Evolutionary conservation across 2,797 vertebrate genomes (phyloP).

Genomic region (Luscinia megarhynchos): DNA sequence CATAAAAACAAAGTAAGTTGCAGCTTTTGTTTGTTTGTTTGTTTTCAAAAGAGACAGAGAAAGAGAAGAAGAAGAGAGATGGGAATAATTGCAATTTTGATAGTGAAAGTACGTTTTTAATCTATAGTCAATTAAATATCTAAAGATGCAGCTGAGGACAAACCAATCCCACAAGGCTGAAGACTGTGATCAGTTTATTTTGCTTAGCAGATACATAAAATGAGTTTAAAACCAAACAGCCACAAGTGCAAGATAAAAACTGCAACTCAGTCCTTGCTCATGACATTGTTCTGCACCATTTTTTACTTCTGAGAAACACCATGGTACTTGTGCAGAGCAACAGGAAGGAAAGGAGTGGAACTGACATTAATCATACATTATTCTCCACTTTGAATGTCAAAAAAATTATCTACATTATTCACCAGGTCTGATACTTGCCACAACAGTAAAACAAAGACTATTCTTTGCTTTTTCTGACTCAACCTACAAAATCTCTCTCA

Average conservation of each 20-base stretch:
- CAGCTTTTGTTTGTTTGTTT: neutral
- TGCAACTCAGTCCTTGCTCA: neutral
- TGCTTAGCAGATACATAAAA: neutral
- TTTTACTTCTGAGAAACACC: neutral
- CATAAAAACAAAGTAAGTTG: neutral
- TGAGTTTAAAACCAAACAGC: neutral
- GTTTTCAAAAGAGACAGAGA: neutral
- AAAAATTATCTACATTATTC: conserved; percentile 4
- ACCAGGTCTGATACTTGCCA: neutral
- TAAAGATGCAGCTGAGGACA: neutral
- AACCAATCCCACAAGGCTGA: neutral
- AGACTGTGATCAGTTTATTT: neutral
- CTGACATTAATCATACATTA: neutral
- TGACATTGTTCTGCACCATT: neutral
- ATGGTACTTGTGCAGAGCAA: neutral
- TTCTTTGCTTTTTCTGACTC: neutral
- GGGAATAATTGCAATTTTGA: neutral
- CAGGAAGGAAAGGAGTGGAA: neutral
- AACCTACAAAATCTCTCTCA: neutral
- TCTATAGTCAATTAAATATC: neutral
- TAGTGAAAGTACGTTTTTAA: neutral
- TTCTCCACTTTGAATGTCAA: neutral
- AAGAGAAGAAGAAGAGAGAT: neutral
- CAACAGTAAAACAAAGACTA: neutral
- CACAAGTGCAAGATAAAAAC: neutral